Evolutionary conservation across 2,797 vertebrate genomes (phyloP).

Genomic region (Discoglossus pictus): DNA sequence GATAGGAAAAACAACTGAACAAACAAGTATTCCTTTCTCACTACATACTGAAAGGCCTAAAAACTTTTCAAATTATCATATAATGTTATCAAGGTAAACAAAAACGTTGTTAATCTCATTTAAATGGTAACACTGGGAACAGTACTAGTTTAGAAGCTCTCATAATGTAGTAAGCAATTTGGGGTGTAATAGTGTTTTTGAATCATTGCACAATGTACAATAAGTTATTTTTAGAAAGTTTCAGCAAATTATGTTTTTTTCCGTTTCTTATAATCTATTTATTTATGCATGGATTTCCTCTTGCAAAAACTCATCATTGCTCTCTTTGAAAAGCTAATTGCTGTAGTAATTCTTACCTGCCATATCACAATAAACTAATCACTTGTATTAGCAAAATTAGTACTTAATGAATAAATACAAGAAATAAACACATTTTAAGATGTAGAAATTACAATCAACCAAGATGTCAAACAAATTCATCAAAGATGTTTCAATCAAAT

Average conservation of each 20-base stretch:
- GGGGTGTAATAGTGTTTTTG: no score
- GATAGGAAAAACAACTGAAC: no score
- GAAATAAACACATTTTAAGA: conserved; percentile 17
- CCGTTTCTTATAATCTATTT: conserved; percentile 15
- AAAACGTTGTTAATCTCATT: no score
- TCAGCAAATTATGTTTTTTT: background rate
- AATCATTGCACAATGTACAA: no score
- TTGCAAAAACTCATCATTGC: background rate
- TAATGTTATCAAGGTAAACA: no score
- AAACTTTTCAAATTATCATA: no score
- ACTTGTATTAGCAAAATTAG: conserved; percentile 30
- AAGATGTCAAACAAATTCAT: conserved; percentile 38
- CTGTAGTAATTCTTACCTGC: conserved; percentile 16
- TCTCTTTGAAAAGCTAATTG: conserved; percentile 27
- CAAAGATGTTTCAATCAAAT: conserved; percentile 28
- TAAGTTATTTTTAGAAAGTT: no score
- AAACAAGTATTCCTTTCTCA: no score
- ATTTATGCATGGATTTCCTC: conserved; percentile 8
- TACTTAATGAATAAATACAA: conserved; percentile 30
- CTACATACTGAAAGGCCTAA: no score
- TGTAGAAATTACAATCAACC: conserved; percentile 11
- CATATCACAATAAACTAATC: conserved; percentile 24
- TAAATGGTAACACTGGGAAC: no score
- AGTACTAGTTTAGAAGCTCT: no score
- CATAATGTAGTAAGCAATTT: no score